Conservation (phyloP, 1,140 invertebrate genomes). For the Drosophila eugracilis region DNA sequence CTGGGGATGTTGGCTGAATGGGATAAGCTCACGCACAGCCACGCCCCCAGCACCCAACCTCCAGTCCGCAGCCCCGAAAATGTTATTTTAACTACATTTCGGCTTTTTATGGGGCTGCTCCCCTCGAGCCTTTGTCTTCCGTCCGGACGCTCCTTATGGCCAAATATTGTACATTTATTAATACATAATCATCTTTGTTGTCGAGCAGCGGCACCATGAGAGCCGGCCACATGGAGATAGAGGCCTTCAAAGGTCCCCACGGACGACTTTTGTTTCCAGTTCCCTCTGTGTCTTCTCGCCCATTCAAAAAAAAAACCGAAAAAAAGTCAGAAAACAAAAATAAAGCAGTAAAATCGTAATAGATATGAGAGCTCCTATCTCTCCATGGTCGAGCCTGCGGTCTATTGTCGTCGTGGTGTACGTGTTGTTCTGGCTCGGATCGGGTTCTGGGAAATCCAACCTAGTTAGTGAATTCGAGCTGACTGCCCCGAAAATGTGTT, state of each 20-base stretch:
- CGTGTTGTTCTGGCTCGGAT: slow-evolving; percentile 53
- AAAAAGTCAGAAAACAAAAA: no score
- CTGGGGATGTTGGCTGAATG: slow-evolving; percentile 28
- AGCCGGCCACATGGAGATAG: slow-evolving; percentile 57
- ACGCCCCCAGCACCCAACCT: slow-evolving; percentile 38
- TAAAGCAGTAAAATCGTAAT: slow-evolving; percentile 77
- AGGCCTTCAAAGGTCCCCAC: slow-evolving; percentile 43
- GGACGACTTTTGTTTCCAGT: slow-evolving; percentile 17
- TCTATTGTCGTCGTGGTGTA: slow-evolving; percentile 36
- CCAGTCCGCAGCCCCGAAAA: slow-evolving; percentile 49
- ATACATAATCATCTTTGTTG: slow-evolving; percentile 74
- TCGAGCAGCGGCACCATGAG: slow-evolving; percentile 59
- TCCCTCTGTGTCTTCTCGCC: slow-evolving; percentile 30
- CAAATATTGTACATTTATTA: slow-evolving; percentile 77
- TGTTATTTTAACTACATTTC: slow-evolving; percentile 75
- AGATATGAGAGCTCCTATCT: slow-evolving; percentile 51
- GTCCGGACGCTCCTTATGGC: slow-evolving; percentile 31
- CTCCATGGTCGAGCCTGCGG: slow-evolving; percentile 28
- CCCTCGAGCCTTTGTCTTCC: slow-evolving; percentile 17
- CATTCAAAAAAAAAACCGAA: slow-evolving; percentile 73
- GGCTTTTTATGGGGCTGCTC: slow-evolving; percentile 51
- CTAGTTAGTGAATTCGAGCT: slow-evolving; percentile 57
- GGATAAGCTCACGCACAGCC: slow-evolving; percentile 36
- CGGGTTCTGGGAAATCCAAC: slow-evolving; percentile 67
- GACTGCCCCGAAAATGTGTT: slow-evolving; percentile 66